A percentile compares a stretch with the other conserved stretches of the same genome.
These are phyloP conservation scores for Calliphora vomitoria DNA, from an alignment of 2,888 invertebrate genomes.

Conservation along the genomic window DNA sequence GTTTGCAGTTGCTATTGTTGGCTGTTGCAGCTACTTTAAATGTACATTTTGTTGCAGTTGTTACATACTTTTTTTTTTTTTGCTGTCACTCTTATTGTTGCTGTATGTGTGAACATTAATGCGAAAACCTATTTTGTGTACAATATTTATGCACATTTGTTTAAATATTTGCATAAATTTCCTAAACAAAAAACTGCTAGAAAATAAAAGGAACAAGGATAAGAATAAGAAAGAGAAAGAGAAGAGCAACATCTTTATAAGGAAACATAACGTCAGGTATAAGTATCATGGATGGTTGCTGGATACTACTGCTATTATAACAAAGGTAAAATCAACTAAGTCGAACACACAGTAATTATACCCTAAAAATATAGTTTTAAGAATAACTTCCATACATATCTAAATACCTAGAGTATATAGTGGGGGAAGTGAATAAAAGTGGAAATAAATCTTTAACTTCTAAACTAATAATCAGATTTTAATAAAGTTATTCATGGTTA, in stretches of 20 bases:
- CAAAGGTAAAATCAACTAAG: neutral
- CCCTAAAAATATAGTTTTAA: too few relatives aligned
- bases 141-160: constrained; percentile 64
- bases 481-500: too few relatives aligned
- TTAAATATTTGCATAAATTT: constrained; percentile 70
- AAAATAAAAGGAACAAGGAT: constrained; percentile 7
- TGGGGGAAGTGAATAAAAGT: too few relatives aligned
- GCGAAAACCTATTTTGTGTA: constrained; percentile 49
- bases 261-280: constrained; percentile 27
- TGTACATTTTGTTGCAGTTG: constrained; percentile 46
- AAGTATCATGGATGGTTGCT: neutral
- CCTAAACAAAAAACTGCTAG: neutral
- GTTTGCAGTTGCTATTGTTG: constrained; percentile 22
- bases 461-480: too few relatives aligned
- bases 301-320: neutral
- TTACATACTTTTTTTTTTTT: constrained; percentile 1
- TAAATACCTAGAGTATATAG: too few relatives aligned
- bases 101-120: constrained; percentile 43
- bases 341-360: too few relatives aligned
- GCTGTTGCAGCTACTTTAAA: constrained; percentile 55
- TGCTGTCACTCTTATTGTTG: neutral
- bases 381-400: too few relatives aligned
- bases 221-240: neutral
- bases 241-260: neutral
- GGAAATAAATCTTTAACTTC: too few relatives aligned